Evolutionary conservation across 1,140 invertebrate genomes (phyloP).

Genomic region (Pectinophora gossypiella): DNA sequence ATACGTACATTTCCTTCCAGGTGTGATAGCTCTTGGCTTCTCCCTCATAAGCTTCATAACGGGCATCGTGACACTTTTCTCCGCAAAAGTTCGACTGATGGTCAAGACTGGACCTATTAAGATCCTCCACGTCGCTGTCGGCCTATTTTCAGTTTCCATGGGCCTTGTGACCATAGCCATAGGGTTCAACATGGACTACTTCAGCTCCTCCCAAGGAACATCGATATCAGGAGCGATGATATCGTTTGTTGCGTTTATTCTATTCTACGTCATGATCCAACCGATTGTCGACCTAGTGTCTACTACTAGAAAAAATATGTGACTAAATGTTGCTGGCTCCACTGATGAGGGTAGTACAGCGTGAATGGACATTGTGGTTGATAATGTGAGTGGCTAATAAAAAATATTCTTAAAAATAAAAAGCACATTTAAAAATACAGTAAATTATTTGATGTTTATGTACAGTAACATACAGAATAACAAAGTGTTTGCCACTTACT

Average conservation of each 20-base stretch:
- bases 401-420: no score
- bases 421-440: no score
- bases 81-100: constrained; percentile 55
- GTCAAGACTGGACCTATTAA: constrained; percentile 56
- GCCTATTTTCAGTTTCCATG: constrained; percentile 51
- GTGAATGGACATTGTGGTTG: constrained; percentile 17
- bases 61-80: constrained; percentile 59
- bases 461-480: no score
- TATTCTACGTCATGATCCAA: constrained; percentile 56
- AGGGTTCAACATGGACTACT: constrained; percentile 60
- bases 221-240: constrained; percentile 48
- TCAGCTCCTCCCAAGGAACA: constrained; percentile 28
- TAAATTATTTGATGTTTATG: no score
- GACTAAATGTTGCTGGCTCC: constrained; percentile 43
- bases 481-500: no score
- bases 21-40: constrained; percentile 58
- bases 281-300: constrained; percentile 51
- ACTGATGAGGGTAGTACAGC: constrained; percentile 47
- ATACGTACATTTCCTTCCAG: constrained; percentile 37
- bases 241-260: constrained; percentile 43
- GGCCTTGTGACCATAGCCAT: constrained; percentile 56
- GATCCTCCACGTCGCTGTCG: constrained; percentile 53
- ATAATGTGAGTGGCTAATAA: background rate
- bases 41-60: constrained; percentile 55
- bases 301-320: constrained; percentile 42